Evolutionary conservation across 2,888 invertebrate species (phyloP), one percentile per base, ranked within the genome.

Genomic region (Papilio elwesi): DNA sequence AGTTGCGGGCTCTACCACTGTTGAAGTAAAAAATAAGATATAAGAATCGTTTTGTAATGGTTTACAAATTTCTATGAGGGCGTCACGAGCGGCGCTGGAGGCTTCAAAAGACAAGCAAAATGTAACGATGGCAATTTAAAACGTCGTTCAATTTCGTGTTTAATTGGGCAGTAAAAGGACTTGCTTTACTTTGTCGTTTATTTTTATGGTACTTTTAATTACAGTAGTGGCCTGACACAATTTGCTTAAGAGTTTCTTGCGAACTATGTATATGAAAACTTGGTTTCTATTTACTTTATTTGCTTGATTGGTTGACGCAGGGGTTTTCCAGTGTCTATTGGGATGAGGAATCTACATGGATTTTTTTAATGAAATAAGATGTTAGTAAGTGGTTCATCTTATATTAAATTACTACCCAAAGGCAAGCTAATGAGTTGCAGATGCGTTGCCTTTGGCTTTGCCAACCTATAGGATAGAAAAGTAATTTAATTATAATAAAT

Each of bases 81-180:
- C 11, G 59, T 43, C 15, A 62, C 26, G 43, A 5, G 59, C n/a
- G n/a, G 9, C 52, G 52, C 15, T n/a, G 15, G 11, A n/a, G n/a
- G 7, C 38, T 52, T 55, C 47, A 68, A 68, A 51, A 48, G 59
- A 59, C 38, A 68, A 51, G 59, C 51, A 49, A 59, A 68, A 68
- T 68, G 59, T 68, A 68, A 68, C 68, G 59, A 59, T 8, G 12
- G 68, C 59, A 68, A 68, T 59, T 68, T 68, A 68, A 68, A n/a
- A 68, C n/a, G 68, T 51, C 57, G 51, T 68, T 51, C 26, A 59
- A 36, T 57, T 68, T 59, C 68, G 59, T 48, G 68, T 68, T 68
- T 68, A 68, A 68, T 68, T 59, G 38, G 59, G 26, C 59, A 48
- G 59, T 49, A 49, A 68, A 62, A 62, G 43, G 59, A 68, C 57